Evolutionary conservation across 2,113 vertebrate genomes (phyloP).

Genomic region (Phycodurus eques): DNA sequence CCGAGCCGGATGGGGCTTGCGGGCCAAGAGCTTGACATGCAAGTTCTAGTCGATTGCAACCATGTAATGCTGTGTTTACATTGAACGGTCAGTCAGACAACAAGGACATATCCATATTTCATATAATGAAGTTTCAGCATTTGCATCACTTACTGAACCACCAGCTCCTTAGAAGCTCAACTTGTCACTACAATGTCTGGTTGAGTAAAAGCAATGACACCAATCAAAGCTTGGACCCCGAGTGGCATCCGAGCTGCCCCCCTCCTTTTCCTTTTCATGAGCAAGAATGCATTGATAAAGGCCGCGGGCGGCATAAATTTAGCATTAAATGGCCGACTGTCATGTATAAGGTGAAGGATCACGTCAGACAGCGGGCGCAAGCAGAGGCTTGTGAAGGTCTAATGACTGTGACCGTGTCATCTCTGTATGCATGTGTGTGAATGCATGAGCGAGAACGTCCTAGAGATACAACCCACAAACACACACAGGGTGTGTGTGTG

Average conservation of each 20-base stretch:
- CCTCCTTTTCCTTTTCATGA: conserved; percentile 9
- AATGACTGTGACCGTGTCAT: conserved; percentile 71
- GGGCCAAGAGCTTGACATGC: background rate
- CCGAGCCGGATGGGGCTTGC: no score
- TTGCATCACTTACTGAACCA: conserved; percentile 32
- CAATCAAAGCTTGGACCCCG: conserved; percentile 72
- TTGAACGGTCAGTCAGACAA: background rate
- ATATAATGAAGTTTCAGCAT: conserved; percentile 24
- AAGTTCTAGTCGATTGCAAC: background rate
- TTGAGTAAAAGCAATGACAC: conserved; percentile 61
- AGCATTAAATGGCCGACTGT: conserved; percentile 66
- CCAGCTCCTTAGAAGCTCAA: conserved; percentile 45
- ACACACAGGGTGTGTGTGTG: no score
- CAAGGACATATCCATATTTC: conserved; percentile 12
- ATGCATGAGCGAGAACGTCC: conserved; percentile 13
- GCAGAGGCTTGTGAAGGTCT: conserved; percentile 72
- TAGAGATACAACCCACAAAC: conserved; percentile 39
- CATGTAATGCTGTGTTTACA: background rate
- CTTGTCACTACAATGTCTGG: conserved; percentile 57
- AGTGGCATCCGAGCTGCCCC: conserved; percentile 79
- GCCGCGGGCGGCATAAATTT: conserved; percentile 72
- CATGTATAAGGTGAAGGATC: conserved; percentile 71
- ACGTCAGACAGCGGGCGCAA: conserved; percentile 58
- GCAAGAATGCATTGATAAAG: conserved; percentile 73
- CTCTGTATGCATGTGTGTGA: conserved; percentile 22